phyloP scores from a whole-genome alignment of 2,113 vertebrate species.

The Microcebus griseorufus region DNA sequence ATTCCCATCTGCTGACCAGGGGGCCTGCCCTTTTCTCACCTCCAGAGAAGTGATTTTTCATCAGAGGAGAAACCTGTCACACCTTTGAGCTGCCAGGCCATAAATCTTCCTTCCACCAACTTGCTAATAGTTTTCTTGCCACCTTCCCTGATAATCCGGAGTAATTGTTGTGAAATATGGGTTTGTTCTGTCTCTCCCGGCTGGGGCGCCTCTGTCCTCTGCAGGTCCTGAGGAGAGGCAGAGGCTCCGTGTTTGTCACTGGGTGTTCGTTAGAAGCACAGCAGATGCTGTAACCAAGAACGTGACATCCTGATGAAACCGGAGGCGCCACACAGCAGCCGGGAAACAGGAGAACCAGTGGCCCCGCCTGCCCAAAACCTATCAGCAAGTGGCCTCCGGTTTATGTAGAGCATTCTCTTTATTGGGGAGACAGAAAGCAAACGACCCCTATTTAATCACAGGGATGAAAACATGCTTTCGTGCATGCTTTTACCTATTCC shows the following conservation, averaged over 20 bases:
- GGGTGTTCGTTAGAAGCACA: slow-evolving; percentile 18
- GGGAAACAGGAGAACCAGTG: slow-evolving; percentile 51
- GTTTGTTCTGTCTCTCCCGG: slow-evolving; percentile 58
- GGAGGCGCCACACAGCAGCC: neutral
- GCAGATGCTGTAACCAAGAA: slow-evolving; percentile 60
- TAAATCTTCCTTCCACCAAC: slow-evolving; percentile 66
- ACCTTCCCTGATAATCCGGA: slow-evolving; percentile 58
- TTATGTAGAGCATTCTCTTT: neutral
- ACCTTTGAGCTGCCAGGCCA: slow-evolving; percentile 54
- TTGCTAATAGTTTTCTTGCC: slow-evolving; percentile 74
- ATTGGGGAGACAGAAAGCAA: slow-evolving; percentile 30
- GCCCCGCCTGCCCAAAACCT: neutral
- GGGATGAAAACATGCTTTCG: neutral
- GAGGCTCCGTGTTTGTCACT: slow-evolving; percentile 29
- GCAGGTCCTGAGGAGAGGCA: slow-evolving; percentile 16
- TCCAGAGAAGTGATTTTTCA: slow-evolving; percentile 69
- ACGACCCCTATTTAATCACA: neutral
- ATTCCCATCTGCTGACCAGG: slow-evolving; percentile 7
- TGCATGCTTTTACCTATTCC: neutral
- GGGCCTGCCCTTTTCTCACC: slow-evolving; percentile 59
- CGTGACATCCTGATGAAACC: slow-evolving; percentile 34
- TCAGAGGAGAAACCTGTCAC: slow-evolving; percentile 62
- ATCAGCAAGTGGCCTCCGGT: slow-evolving; percentile 48
- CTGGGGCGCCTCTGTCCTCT: neutral
- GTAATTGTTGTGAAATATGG: slow-evolving; percentile 75